phyloP scores from a whole-genome alignment of 2,113 vertebrate species.

The Diadophis punctatus region DNA sequence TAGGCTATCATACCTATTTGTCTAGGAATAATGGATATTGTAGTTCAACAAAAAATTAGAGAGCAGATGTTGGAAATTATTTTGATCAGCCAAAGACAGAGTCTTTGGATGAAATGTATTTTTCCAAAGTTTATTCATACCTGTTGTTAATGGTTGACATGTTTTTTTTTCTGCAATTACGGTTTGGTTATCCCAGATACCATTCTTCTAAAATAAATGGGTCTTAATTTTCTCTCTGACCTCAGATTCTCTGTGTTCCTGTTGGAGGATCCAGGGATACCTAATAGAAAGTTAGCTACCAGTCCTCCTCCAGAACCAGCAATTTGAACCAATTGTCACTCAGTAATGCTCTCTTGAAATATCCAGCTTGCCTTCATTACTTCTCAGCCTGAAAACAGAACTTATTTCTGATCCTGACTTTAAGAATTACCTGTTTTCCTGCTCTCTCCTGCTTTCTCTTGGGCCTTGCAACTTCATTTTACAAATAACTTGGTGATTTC shows the following conservation, averaged over 20 bases:
- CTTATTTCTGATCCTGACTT: not conserved
- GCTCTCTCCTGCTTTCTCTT: not conserved
- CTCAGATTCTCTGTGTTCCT: not conserved
- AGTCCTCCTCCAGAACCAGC: not conserved
- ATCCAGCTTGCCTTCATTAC: not conserved
- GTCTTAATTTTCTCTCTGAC: not conserved
- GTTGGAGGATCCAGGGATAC: too few species aligned
- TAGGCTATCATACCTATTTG: not conserved
- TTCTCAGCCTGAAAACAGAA: not conserved
- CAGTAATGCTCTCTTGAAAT: not conserved
- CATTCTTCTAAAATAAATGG: not conserved
- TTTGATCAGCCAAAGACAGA: not conserved
- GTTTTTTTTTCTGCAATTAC: conserved; percentile 18
- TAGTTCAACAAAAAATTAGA: not conserved
- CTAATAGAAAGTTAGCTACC: not conserved
- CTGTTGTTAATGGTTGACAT: not conserved
- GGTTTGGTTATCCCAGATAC: not conserved
- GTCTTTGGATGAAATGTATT: not conserved
- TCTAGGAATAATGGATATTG: not conserved
- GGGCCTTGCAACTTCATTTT: not conserved
- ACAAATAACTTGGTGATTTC: not conserved
- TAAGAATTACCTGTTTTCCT: not conserved
- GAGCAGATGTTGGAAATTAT: not conserved
- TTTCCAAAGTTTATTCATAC: conserved; percentile 5
- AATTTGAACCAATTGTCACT: not conserved